These are phyloP conservation scores for Psophia crepitans DNA, from an alignment of 2,113 vertebrate species.

Conservation along the genomic window DNA sequence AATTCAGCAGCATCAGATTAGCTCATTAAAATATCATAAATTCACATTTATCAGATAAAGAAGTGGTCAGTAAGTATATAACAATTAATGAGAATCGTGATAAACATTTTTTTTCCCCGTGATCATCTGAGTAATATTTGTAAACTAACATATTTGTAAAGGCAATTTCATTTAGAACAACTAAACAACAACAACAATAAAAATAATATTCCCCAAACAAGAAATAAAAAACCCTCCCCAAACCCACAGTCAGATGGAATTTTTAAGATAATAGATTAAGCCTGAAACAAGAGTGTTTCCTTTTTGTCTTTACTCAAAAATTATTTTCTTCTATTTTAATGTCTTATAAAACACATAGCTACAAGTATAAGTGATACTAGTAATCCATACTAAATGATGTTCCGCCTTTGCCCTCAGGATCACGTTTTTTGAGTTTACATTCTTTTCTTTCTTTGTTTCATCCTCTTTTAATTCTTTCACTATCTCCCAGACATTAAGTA, in stretches of 20 bases:
- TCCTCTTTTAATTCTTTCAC: background rate
- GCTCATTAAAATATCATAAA: background rate
- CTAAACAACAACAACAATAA: background rate
- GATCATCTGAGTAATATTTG: background rate
- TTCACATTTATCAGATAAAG: background rate
- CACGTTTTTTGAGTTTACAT: background rate
- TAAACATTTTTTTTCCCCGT: background rate
- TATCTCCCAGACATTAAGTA: background rate
- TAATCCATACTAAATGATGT: background rate
- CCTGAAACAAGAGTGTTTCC: background rate
- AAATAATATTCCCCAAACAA: background rate
- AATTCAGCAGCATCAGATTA: background rate
- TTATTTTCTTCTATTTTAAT: background rate
- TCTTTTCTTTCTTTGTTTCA: background rate
- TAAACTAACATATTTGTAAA: background rate
- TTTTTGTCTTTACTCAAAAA: background rate
- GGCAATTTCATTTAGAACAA: background rate
- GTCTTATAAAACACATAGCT: background rate
- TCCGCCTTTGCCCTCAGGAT: background rate
- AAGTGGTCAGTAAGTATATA: background rate
- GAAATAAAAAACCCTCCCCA: background rate
- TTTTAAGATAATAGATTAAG: background rate
- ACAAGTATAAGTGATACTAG: background rate
- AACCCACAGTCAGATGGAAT: background rate
- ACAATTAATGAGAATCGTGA: background rate